Conservation (phyloP, 2,797 vertebrate species). For the Crax fasciolata region DNA sequence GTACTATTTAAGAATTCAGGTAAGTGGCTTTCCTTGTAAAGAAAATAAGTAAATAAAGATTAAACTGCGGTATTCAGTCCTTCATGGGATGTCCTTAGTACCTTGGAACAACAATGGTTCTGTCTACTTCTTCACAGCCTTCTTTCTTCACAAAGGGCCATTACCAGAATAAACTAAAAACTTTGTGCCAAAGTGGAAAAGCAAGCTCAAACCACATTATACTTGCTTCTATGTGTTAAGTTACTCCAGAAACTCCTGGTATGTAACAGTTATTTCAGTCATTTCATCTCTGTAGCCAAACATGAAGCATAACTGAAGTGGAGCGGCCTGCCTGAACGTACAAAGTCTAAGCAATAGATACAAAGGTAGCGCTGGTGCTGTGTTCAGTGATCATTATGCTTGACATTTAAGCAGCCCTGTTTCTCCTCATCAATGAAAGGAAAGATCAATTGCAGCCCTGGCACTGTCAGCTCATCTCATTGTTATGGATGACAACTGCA, state of each 20-base stretch:
- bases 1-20: constrained; percentile 39
- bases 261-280: not conserved
- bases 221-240: not conserved
- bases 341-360: not conserved
- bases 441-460: constrained; percentile 26
- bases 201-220: not conserved
- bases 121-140: not conserved
- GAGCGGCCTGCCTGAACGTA: not conserved
- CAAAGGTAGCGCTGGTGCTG: not conserved
- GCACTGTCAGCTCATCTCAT: constrained; percentile 6
- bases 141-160: not conserved
- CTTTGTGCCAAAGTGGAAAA: not conserved
- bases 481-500: not conserved
- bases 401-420: not conserved
- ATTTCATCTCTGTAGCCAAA: not conserved
- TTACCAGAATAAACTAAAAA: not conserved
- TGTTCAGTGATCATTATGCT: not conserved
- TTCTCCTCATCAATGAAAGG: constrained; percentile 8
- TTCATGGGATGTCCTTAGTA: not conserved
- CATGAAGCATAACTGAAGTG: fast-evolving
- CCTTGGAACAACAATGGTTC: not conserved
- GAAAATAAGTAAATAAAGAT: constrained; percentile 30
- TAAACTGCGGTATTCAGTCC: not conserved
- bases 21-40: constrained; percentile 36
- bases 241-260: not conserved